Percentiles rank a stretch among this genome's conserved stretches.
Evolutionary conservation across 2,888 invertebrate genomes (phyloP).

Genomic region (Pristionchus maxplancki): DNA sequence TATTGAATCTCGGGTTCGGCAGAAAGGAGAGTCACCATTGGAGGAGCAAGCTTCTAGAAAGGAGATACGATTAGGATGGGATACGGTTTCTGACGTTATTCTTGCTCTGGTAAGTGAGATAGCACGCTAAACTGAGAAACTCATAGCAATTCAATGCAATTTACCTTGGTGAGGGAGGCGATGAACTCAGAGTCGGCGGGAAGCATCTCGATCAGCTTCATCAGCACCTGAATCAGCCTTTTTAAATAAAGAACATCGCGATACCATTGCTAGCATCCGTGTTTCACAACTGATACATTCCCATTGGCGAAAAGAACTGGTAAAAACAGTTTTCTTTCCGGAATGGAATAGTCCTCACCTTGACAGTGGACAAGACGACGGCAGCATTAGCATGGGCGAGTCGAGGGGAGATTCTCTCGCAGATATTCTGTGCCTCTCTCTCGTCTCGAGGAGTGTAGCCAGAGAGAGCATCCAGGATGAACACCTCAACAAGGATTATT

Average conservation of each 20-base stretch:
- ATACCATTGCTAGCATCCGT: not conserved
- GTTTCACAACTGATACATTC: not conserved
- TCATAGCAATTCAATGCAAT: not conserved
- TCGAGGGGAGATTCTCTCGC: slow-evolving; percentile 89
- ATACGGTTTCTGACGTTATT: not conserved
- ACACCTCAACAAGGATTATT: slow-evolving; percentile 78
- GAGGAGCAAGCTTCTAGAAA: slow-evolving; percentile 91
- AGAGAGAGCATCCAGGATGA: slow-evolving; percentile 96
- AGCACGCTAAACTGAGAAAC: not conserved
- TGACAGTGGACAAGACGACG: slow-evolving; percentile 97
- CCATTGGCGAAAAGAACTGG: too few species aligned
- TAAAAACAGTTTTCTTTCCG: too few species aligned
- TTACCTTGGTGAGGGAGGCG: slow-evolving; percentile 87
- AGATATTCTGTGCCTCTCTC: slow-evolving; percentile 91
- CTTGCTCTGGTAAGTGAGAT: not conserved
- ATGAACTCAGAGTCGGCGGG: slow-evolving; percentile 94
- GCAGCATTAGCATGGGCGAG: slow-evolving; percentile 99
- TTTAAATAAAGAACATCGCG: too few species aligned
- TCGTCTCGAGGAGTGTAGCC: slow-evolving; percentile 96
- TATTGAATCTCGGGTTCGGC: slow-evolving; percentile 99
- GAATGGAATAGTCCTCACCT: slow-evolving; percentile 83
- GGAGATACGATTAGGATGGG: not conserved
- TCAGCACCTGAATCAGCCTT: slow-evolving; percentile 85
- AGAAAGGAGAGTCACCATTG: slow-evolving; percentile 94
- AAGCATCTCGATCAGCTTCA: slow-evolving; percentile 98